These are phyloP conservation scores for Creontiades dilutus DNA, from an alignment of 2,888 invertebrate species.

Conservation along the genomic window DNA sequence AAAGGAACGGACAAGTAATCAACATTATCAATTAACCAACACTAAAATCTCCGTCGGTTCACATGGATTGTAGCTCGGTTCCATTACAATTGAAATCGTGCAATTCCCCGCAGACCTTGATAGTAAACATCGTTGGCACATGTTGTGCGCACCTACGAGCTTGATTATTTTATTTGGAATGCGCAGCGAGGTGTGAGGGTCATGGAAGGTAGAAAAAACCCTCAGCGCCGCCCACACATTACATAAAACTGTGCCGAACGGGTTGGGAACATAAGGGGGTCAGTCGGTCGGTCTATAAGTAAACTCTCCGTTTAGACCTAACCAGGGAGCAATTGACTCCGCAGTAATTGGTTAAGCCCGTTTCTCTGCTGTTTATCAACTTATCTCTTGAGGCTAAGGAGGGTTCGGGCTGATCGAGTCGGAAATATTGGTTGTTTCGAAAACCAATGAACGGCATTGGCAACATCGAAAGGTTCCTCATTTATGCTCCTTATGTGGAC, in stretches of 20 bases:
- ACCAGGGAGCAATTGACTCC: conserved; percentile 48
- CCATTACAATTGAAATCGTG: neutral
- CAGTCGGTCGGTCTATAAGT: conserved; percentile 64
- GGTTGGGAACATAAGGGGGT: conserved; percentile 52
- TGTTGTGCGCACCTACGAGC: conserved; percentile 18
- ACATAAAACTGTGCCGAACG: conserved; percentile 53
- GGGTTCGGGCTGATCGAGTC: neutral
- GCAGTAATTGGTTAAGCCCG: conserved; percentile 33
- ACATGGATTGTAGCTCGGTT: too few species aligned
- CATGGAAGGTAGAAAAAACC: conserved; percentile 48
- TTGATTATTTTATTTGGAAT: conserved; percentile 55
- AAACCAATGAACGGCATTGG: neutral
- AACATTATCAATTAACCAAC: too few species aligned
- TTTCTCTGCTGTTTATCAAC: neutral
- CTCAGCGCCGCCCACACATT: conserved; percentile 61
- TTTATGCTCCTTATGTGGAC: neutral
- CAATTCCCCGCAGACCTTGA: neutral
- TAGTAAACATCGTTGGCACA: neutral
- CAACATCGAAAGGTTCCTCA: neutral
- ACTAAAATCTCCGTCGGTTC: too few species aligned
- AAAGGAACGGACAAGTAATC: too few species aligned
- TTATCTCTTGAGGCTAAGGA: conserved; percentile 24
- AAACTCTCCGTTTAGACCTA: conserved; percentile 26
- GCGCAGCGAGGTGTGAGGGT: conserved; percentile 59
- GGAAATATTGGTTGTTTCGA: neutral